phyloP scores from a whole-genome alignment of 2,888 invertebrate species.

The Lepidocyrtinus sp. region DNA sequence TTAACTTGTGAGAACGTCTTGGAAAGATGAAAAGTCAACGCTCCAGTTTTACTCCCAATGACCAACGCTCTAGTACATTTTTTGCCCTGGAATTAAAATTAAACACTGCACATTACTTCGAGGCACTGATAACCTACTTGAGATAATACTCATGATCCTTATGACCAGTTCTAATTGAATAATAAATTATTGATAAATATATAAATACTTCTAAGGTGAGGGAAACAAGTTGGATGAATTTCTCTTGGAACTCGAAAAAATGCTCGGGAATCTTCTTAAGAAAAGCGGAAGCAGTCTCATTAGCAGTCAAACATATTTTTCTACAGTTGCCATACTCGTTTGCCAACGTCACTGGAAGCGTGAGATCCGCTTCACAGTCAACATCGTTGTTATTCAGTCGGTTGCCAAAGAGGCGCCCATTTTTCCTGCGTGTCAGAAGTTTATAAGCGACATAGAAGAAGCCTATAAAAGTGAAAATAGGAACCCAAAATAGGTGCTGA shows the following conservation, averaged over 20 bases:
- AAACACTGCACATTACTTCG: no score
- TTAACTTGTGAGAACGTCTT: conserved; percentile 63
- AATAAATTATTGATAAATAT: background rate
- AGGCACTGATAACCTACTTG: no score
- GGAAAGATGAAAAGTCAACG: conserved; percentile 59
- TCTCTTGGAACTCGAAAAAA: conserved; percentile 67
- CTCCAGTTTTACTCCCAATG: conserved; percentile 65
- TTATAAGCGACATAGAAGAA: conserved; percentile 56
- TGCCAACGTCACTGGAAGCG: conserved; percentile 65
- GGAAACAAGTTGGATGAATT: conserved; percentile 60
- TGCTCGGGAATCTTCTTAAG: conserved; percentile 65
- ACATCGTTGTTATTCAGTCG: conserved; percentile 43
- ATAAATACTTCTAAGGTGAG: conserved; percentile 58
- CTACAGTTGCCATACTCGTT: conserved; percentile 67
- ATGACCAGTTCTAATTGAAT: background rate
- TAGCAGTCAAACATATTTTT: conserved; percentile 51
- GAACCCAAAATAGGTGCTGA: conserved; percentile 18
- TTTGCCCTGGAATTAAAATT: conserved; percentile 44
- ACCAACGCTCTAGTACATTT: conserved; percentile 60
- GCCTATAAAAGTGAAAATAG: conserved; percentile 52
- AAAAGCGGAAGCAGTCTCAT: conserved; percentile 64
- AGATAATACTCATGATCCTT: background rate
- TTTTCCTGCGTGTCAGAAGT: conserved; percentile 45
- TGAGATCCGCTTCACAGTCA: conserved; percentile 61
- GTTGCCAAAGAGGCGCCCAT: conserved; percentile 30